Conservation (phyloP, 2,113 vertebrate genomes). For the Phrynocephalus versicolor region DNA sequence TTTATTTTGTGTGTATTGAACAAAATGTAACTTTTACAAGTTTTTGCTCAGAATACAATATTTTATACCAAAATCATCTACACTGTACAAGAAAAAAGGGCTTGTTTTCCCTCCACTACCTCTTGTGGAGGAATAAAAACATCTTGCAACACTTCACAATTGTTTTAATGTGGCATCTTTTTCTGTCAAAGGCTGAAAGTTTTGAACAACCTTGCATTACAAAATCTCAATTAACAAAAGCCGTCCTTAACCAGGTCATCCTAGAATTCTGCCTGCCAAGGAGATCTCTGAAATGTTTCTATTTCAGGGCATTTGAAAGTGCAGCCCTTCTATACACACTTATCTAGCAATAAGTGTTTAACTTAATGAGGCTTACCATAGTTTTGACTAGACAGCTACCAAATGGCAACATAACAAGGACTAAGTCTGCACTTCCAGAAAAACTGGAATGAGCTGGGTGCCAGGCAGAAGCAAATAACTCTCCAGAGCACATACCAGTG, state of each 20-base stretch:
- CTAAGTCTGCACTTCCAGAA: neutral
- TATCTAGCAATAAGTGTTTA: neutral
- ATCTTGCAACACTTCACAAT: too few species aligned
- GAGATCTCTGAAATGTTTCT: neutral
- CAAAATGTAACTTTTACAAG: too few species aligned
- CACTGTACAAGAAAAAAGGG: too few species aligned
- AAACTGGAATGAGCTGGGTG: neutral
- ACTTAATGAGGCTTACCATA: neutral
- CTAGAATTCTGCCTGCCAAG: neutral
- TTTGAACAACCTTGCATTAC: too few species aligned
- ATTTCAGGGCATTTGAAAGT: neutral
- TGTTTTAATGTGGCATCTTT: too few species aligned
- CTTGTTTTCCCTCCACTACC: too few species aligned
- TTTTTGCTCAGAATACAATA: too few species aligned
- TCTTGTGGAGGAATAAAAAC: too few species aligned
- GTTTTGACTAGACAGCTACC: too few species aligned
- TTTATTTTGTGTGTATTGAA: too few species aligned
- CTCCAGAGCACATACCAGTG: neutral
- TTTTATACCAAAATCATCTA: too few species aligned
- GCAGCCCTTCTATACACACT: neutral
- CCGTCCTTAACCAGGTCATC: neutral
- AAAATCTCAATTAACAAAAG: neutral
- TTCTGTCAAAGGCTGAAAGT: too few species aligned
- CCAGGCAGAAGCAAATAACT: neutral
- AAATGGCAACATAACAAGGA: neutral